Conservation (phyloP, 2,113 vertebrate species). For the Tretioscincus oriximinensis region DNA sequence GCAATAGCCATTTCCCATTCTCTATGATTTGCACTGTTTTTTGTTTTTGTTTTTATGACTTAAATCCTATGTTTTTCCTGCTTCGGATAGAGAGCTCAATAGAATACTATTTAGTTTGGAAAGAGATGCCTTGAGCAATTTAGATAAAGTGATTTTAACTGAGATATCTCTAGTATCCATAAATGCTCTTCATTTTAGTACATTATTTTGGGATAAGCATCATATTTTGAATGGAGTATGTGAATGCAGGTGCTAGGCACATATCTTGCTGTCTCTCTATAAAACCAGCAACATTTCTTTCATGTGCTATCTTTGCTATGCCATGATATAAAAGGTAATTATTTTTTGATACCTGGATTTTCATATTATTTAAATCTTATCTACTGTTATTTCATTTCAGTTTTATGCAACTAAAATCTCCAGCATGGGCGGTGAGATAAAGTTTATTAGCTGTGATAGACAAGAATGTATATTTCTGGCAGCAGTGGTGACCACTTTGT, state of each 20-base stretch:
- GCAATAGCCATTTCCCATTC: no score
- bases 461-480: no score
- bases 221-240: conserved; percentile 48
- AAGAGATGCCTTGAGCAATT: not conserved
- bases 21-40: not conserved
- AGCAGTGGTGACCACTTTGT: no score
- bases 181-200: conserved; percentile 42
- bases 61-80: not conserved
- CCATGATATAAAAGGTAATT: conserved; percentile 8
- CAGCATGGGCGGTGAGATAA: not conserved
- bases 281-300: conserved; percentile 36
- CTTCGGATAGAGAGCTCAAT: not conserved
- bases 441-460: not conserved
- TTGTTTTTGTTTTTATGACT: not conserved
- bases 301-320: conserved; percentile 48
- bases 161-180: not conserved
- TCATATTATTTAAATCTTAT: conserved; percentile 49
- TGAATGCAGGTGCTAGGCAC: conserved; percentile 51
- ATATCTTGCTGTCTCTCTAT: conserved; percentile 41
- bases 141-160: not conserved
- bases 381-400: conserved; percentile 36
- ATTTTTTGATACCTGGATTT: conserved; percentile 49
- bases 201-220: conserved; percentile 39
- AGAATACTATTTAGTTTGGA: not conserved
- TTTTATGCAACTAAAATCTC: conserved; percentile 37